Evolutionary conservation across 2,797 vertebrate species (phyloP).

Genomic region (Onychomys leucogaster): DNA sequence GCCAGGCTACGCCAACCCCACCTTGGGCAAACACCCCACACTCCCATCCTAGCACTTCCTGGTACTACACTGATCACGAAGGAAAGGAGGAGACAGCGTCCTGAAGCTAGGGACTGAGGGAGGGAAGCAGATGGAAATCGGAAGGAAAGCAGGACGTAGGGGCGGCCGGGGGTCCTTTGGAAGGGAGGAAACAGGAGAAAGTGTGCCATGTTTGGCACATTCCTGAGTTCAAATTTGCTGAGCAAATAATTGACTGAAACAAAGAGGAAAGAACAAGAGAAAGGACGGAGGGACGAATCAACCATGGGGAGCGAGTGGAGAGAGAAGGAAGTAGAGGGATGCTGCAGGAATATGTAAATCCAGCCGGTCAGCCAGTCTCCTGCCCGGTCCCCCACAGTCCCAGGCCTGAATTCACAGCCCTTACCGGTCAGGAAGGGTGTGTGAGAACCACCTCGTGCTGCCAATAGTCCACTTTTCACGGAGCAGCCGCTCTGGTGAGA

Average conservation of each 20-base stretch:
- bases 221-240: not conserved
- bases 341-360: not conserved
- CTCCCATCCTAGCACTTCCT: slow-evolving; percentile 69
- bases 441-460: not conserved
- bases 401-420: not conserved
- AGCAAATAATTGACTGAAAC: slow-evolving; percentile 60
- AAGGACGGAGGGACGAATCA: slow-evolving; percentile 39
- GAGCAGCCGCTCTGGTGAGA: slow-evolving; percentile 39
- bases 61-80: not conserved
- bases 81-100: not conserved
- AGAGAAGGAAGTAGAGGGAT: not conserved
- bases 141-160: not conserved
- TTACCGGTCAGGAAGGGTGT: not conserved
- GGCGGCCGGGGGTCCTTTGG: not conserved
- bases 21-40: slow-evolving; percentile 75
- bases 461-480: not conserved
- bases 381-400: not conserved
- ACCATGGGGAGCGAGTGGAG: not conserved
- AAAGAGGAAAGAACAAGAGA: slow-evolving; percentile 63
- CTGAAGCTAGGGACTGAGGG: not conserved
- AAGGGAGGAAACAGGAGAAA: slow-evolving; percentile 46
- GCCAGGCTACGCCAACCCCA: slow-evolving; percentile 3
- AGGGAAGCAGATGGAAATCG: not conserved
- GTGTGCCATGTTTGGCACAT: slow-evolving; percentile 23
- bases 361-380: not conserved